Base-by-base conservation (phyloP, 2,797 vertebrate genomes). In the Agapornis canus region DNA sequence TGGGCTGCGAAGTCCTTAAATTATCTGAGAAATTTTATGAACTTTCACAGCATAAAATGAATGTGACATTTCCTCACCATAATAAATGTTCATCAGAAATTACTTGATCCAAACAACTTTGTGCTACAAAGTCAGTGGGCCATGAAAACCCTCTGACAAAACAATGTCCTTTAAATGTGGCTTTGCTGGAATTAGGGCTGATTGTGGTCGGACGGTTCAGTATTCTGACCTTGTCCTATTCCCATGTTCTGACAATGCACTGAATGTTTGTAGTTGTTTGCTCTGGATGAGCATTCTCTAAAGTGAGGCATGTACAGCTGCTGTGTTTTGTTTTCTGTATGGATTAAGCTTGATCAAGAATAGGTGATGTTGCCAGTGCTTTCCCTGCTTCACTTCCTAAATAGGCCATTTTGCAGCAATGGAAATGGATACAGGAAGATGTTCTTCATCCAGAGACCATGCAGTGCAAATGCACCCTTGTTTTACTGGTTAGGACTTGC, bases 121-220 rank as follows among this genome's bases (percentile, higher is more conserved):
- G 95, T 93, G 90, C 92, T 90, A 22, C 52, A 86, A 78, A 95
- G 82, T 57, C 59, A 70, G 31, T 1, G 52, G 93, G 89, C 95
- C 77, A n/a, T 96, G 93, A 92, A 96, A 94, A 94, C 52, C 88
- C 88, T 95, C 92, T 90, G 82, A 93, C 94, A 91, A 96, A 96
- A 96, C 81, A 92, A 71, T 89, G 91, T 91, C 77, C 85, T 90
- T 90, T 96, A 82, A 70, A 92, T 0, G 16, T 90, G 90, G 81
- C 82, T 94, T 90, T 93, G 66, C 83, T 70, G 95, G 95, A 94
- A 97, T 97, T 95, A 96, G 60, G 72, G 86, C 49, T 47, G 52
- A 90, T 94, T 87, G 68, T 6, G 23, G 86, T 73, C 0, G 4
- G 75, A 64, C 63, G 32, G 81, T 76, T 64, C 60, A 43, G 43